These are phyloP conservation scores for Corapipo altera DNA, from an alignment of 2,113 vertebrate genomes.

Conservation along the genomic window DNA sequence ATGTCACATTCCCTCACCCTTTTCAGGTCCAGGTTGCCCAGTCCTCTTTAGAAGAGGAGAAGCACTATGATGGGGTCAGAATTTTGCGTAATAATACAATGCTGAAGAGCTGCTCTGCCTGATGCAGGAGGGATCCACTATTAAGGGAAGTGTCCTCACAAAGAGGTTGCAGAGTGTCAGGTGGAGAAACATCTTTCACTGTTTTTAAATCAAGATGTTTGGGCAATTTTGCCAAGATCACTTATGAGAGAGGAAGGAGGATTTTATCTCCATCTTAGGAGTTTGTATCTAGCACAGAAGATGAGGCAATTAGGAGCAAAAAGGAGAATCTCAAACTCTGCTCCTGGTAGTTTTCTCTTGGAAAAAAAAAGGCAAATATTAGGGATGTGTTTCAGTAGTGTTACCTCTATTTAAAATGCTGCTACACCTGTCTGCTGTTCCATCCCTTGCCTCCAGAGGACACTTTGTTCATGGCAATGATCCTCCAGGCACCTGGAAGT, in stretches of 20 bases:
- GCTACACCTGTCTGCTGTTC: not conserved
- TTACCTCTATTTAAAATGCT: not conserved
- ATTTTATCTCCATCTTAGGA: not conserved
- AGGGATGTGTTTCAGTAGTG: accelerated
- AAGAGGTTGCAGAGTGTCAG: not conserved
- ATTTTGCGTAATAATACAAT: not conserved
- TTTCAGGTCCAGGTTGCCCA: not conserved
- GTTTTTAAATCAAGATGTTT: not conserved
- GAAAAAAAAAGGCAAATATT: not conserved
- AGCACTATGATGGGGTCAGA: not conserved
- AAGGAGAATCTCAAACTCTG: not conserved
- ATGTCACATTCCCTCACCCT: not conserved
- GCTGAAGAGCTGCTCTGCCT: not conserved
- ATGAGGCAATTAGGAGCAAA: not conserved
- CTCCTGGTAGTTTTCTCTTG: not conserved
- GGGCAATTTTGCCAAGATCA: not conserved
- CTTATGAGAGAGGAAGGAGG: not conserved
- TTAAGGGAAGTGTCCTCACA: not conserved
- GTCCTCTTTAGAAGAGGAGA: not conserved
- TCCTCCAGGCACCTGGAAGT: not conserved
- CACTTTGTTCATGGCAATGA: not conserved
- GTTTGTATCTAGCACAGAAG: not conserved
- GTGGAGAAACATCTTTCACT: not conserved
- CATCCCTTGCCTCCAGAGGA: not conserved
- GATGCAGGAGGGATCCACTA: not conserved